phyloP scores from a whole-genome alignment of 2,797 vertebrate genomes.

The Merluccius polli region DNA sequence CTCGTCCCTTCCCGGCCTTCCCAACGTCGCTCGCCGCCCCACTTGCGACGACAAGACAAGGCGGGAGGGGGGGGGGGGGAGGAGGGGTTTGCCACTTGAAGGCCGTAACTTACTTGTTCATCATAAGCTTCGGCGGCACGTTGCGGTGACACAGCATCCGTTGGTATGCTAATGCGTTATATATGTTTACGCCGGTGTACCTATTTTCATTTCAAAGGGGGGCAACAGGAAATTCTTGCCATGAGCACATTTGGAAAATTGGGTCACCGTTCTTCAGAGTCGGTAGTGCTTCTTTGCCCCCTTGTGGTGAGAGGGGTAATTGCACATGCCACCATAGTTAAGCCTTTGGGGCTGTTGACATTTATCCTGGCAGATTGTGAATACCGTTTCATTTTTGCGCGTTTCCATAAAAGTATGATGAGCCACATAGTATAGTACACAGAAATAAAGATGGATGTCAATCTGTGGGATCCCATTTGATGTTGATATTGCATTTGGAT shows the following conservation, averaged over 20 bases:
- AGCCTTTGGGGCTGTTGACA: conserved; percentile 62
- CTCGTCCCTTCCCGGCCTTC: conserved; percentile 3
- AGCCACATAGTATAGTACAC: neutral
- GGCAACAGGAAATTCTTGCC: conserved; percentile 60
- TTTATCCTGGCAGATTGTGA: conserved; percentile 27
- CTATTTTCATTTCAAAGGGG: conserved; percentile 66
- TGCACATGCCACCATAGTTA: conserved; percentile 53
- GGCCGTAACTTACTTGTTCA: conserved; percentile 45
- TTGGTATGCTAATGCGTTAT: conserved; percentile 63
- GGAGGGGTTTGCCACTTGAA: conserved; percentile 28
- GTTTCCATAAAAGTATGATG: conserved; percentile 2
- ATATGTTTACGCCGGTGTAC: conserved; percentile 60
- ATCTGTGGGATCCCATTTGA: neutral
- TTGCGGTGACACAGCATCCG: conserved; percentile 46
- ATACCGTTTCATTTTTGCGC: conserved; percentile 30
- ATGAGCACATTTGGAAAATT: conserved; percentile 67
- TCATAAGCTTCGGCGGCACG: conserved; percentile 31
- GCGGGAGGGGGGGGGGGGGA: conserved; percentile 20
- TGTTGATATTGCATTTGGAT: neutral
- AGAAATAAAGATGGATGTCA: neutral
- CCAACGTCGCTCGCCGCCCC: conserved; percentile 6
- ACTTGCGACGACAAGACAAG: conserved; percentile 38
- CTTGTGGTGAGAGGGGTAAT: conserved; percentile 69
- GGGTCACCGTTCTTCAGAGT: conserved; percentile 71
- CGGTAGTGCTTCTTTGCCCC: conserved; percentile 77